phyloP scores from a whole-genome alignment of 2,888 invertebrate species.

The Cenopis cana region DNA sequence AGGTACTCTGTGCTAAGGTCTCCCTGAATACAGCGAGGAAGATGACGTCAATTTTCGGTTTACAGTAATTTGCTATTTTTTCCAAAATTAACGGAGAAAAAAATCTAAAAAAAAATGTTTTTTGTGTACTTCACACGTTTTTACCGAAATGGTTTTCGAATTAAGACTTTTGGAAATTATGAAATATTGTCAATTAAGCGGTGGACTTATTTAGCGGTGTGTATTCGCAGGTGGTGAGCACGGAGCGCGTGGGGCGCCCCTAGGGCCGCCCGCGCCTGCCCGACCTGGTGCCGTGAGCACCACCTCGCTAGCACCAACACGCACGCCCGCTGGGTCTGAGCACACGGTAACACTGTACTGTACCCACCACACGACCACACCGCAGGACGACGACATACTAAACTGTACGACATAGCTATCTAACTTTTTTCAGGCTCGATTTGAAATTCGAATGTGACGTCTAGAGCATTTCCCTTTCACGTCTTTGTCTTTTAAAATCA shows the following conservation, averaged over 20 bases:
- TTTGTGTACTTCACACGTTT: too few species aligned
- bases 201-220: background rate
- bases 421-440: background rate
- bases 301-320: conserved; percentile 61
- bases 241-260: conserved; percentile 77
- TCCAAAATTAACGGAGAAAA: too few species aligned
- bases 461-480: background rate
- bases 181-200: too few species aligned
- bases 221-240: conserved; percentile 70
- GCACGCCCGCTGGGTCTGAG: conserved; percentile 54
- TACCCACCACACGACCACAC: background rate
- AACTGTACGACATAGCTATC: background rate
- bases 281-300: conserved; percentile 85
- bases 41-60: too few species aligned
- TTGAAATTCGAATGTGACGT: background rate
- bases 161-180: too few species aligned
- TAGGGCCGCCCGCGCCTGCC: conserved; percentile 86
- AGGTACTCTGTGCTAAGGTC: too few species aligned
- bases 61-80: too few species aligned
- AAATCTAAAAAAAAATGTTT: too few species aligned
- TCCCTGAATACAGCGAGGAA: too few species aligned
- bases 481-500: background rate
- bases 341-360: conserved; percentile 45
- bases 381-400: background rate
- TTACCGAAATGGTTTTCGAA: too few species aligned